Conservation (phyloP, 2,797 vertebrate genomes). For the Cryptoblepharus egeriae region DNA sequence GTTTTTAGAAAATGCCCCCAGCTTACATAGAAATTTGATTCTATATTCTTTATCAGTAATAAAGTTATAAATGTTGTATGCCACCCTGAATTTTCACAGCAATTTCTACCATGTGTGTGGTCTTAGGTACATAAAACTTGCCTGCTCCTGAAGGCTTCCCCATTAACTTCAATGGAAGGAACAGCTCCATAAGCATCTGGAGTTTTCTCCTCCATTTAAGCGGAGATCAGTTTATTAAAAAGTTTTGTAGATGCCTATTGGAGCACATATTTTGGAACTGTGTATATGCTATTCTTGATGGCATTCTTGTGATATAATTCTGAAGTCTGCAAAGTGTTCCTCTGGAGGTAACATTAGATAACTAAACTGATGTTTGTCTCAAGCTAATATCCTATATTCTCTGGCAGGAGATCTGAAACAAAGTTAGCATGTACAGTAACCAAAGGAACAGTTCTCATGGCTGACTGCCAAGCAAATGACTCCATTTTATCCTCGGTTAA, state of each 20-base stretch:
- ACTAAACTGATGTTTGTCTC: constrained; percentile 23
- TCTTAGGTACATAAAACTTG: no score
- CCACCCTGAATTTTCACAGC: no score
- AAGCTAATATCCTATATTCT: constrained; percentile 69
- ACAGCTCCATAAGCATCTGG: neutral
- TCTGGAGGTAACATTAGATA: constrained; percentile 37
- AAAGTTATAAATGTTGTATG: no score
- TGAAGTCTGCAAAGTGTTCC: constrained; percentile 59
- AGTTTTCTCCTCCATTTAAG: neutral
- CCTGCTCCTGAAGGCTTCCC: neutral
- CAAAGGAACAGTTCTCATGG: constrained; percentile 50
- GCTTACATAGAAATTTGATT: no score
- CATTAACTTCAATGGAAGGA: neutral
- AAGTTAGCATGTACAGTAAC: constrained; percentile 50
- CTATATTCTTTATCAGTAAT: no score
- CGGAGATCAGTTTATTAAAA: neutral
- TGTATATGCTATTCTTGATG: constrained; percentile 52
- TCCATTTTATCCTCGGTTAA: constrained; percentile 56
- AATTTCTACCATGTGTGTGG: neutral
- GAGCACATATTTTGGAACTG: neutral
- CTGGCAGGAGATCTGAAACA: constrained; percentile 70
- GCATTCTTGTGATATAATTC: constrained; percentile 44
- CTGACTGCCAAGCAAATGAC: constrained; percentile 49
- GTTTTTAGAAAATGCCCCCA: no score
- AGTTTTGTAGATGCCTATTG: neutral